Conservation (phyloP, 2,888 invertebrate species). For the Vanessa cardui region DNA sequence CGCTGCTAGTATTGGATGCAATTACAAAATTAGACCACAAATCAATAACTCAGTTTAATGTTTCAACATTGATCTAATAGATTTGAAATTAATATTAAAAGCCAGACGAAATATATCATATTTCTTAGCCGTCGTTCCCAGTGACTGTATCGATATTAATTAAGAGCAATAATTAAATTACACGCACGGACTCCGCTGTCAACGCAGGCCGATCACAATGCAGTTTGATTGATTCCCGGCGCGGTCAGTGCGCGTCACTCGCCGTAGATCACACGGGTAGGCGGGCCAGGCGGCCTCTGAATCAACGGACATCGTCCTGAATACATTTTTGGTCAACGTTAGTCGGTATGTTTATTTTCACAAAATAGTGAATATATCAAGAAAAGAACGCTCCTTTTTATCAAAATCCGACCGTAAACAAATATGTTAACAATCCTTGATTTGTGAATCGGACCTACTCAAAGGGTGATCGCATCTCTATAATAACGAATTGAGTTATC, state of each 20-base stretch:
- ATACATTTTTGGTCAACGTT: neutral
- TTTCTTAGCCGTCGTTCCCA: neutral
- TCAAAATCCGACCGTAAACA: no score
- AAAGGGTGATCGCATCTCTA: no score
- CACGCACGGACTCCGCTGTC: constrained; percentile 14
- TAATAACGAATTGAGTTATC: no score
- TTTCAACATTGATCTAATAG: neutral
- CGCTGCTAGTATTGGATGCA: no score
- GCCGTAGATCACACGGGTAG: neutral
- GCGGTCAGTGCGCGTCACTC: constrained; percentile 20
- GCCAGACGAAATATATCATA: no score
- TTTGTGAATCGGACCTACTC: no score
- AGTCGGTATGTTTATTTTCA: no score
- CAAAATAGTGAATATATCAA: no score
- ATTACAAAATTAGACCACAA: no score
- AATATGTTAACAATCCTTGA: no score
- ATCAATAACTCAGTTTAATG: no score
- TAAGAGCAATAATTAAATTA: constrained; percentile 17
- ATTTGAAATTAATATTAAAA: neutral
- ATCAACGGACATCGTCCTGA: neutral
- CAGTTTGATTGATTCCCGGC: constrained; percentile 31
- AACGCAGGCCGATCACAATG: constrained; percentile 18
- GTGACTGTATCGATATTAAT: constrained; percentile 9
- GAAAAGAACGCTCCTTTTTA: no score
- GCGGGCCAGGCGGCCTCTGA: neutral